Conservation (phyloP, 2,797 vertebrate genomes). For the Trachurus trachurus region DNA sequence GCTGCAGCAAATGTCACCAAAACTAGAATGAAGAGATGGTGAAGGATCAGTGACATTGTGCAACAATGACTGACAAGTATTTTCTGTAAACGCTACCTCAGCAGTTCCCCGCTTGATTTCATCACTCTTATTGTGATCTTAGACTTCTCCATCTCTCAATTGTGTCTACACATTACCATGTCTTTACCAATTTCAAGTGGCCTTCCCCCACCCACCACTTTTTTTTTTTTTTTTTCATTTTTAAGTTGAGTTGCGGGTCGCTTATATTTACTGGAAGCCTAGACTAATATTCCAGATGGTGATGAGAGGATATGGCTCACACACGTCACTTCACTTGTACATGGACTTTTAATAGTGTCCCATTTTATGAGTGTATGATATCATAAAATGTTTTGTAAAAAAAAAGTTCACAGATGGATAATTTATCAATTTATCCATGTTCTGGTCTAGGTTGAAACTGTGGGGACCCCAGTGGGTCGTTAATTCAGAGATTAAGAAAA, state of each 20-base stretch:
- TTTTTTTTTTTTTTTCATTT: conserved; percentile 4
- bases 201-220: conserved; percentile 22
- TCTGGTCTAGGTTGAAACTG: neutral
- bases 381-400: neutral
- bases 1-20: neutral
- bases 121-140: conserved; percentile 26
- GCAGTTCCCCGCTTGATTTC: conserved; percentile 59
- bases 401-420: neutral
- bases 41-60: conserved; percentile 24
- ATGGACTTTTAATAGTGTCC: conserved; percentile 8
- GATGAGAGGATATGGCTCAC: conserved; percentile 71
- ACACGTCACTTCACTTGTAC: conserved; percentile 82
- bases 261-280: conserved; percentile 83
- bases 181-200: conserved; percentile 8
- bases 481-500: conserved; percentile 1
- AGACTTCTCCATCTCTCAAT: conserved; percentile 18
- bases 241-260: conserved; percentile 88
- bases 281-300: conserved; percentile 90
- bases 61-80: conserved; percentile 17
- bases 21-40: neutral
- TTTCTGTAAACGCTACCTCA: conserved; percentile 27
- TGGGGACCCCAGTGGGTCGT: neutral
- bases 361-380: neutral
- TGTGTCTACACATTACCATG: conserved; percentile 11
- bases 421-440: neutral